Conservation (phyloP, 1,140 invertebrate species). For the Drosophila obscura region DNA sequence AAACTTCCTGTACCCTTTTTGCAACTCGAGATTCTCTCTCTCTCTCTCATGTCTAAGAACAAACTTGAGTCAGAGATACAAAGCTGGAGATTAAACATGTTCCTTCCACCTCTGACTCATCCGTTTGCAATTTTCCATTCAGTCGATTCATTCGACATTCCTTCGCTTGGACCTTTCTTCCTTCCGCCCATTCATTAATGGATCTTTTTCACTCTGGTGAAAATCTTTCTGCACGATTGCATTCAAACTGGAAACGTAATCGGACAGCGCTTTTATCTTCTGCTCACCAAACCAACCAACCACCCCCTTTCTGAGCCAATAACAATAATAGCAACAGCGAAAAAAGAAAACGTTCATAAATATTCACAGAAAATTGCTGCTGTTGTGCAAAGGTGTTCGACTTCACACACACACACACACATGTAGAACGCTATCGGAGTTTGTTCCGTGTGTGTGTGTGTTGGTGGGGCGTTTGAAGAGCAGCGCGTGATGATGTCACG, state of each 20-base stretch:
- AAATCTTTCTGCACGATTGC: conserved; percentile 52
- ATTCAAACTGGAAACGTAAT: conserved; percentile 30
- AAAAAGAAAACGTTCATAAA: conserved; percentile 35
- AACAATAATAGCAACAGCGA: conserved; percentile 17
- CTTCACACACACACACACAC: conserved; percentile 41
- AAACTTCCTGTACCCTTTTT: too few species aligned
- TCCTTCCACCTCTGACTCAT: conserved; percentile 31
- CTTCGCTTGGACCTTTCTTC: too few species aligned
- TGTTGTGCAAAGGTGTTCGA: conserved; percentile 46
- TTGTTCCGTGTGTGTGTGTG: conserved; percentile 28
- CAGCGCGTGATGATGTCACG: conserved; percentile 82
- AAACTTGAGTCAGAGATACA: conserved; percentile 3
- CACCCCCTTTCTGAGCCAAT: conserved; percentile 5
- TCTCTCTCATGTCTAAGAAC: neutral
- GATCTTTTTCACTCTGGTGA: conserved; percentile 26
- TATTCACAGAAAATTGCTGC: conserved; percentile 37
- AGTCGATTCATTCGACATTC: conserved; percentile 16
- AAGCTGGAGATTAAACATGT: conserved; percentile 24
- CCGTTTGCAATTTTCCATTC: conserved; percentile 32
- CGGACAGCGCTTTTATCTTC: conserved; percentile 39
- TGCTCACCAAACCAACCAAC: neutral
- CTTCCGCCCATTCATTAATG: conserved; percentile 21
- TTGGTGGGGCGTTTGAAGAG: conserved; percentile 42
- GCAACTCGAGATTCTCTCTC: neutral
- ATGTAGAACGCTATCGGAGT: conserved; percentile 49